Conservation (phyloP, 1,140 invertebrate species). For the Drosophila melanica region DNA sequence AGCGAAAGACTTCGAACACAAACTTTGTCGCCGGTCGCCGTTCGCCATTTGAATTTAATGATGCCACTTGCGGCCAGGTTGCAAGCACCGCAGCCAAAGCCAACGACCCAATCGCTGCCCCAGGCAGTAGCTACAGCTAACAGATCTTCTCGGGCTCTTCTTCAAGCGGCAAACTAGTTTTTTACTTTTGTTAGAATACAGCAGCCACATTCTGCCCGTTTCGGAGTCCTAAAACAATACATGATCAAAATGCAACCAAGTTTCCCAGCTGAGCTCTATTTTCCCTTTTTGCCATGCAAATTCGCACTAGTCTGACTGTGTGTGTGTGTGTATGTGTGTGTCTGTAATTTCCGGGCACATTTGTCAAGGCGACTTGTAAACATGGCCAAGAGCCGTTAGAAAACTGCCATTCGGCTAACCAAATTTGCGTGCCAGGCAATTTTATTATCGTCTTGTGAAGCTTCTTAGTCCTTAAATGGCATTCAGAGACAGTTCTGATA, state of each 20-base stretch:
- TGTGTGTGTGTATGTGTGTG: constrained; percentile 8
- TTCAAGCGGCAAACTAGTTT: constrained; percentile 56
- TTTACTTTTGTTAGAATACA: constrained; percentile 39
- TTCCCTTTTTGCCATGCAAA: constrained; percentile 55
- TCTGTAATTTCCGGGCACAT: constrained; percentile 71
- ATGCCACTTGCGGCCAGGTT: constrained; percentile 41
- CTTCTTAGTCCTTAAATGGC: constrained; percentile 58
- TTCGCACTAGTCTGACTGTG: constrained; percentile 34
- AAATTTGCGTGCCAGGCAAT: constrained; percentile 49
- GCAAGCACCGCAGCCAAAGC: constrained; percentile 43
- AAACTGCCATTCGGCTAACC: constrained; percentile 48
- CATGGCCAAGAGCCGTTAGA: constrained; percentile 64
- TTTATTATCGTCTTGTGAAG: constrained; percentile 47
- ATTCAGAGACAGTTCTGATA: constrained; percentile 67
- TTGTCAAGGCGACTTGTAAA: constrained; percentile 75
- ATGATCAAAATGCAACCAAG: constrained; percentile 61
- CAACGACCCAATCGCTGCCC: constrained; percentile 55
- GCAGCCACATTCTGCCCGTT: constrained; percentile 4
- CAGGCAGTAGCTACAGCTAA: constrained; percentile 2
- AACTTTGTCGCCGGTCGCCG: constrained; percentile 20
- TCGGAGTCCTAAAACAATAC: constrained; percentile 55
- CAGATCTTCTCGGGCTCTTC: background rate
- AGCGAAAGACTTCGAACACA: constrained; percentile 51
- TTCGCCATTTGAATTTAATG: constrained; percentile 45
- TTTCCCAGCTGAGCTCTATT: constrained; percentile 38